Percentiles rank a stretch among this genome's conserved stretches.
Evolutionary conservation across 2,888 invertebrate species (phyloP).

Genomic region (Cryptocephalus moraei): DNA sequence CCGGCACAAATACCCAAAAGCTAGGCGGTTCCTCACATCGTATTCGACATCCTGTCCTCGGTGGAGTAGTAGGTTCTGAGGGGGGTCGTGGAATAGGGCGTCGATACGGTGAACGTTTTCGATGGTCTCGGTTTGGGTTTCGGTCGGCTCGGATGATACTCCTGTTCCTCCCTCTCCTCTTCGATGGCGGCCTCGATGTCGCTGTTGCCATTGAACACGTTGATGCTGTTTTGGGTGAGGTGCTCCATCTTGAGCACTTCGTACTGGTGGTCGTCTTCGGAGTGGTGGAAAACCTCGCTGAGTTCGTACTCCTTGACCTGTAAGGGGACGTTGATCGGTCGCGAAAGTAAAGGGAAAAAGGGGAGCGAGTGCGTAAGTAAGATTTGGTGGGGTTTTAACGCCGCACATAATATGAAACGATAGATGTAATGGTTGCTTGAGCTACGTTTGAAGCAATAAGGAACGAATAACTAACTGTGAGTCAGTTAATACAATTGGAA

Average conservation of each 20-base stretch:
- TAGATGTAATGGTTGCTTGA: no score
- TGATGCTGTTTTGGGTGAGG: conserved; percentile 45
- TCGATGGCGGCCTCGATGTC: conserved; percentile 72
- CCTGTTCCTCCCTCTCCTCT: conserved; percentile 62
- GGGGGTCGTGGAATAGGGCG: conserved; percentile 21
- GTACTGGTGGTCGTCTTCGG: conserved; percentile 67
- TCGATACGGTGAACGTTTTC: conserved; percentile 23
- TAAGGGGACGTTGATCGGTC: no score
- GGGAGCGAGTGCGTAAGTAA: no score
- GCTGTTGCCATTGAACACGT: conserved; percentile 53
- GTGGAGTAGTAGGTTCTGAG: conserved; percentile 12
- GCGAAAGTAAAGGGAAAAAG: no score
- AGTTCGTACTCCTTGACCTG: conserved; percentile 81
- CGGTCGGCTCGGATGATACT: conserved; percentile 31
- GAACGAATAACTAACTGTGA: no score
- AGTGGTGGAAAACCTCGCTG: conserved; percentile 76
- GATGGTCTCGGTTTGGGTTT: conserved; percentile 20
- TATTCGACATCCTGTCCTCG: conserved; percentile 28
- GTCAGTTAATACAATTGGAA: no score
- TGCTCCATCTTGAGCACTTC: conserved; percentile 59
- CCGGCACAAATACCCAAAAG: no score
- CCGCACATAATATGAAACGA: no score
- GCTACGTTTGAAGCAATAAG: no score
- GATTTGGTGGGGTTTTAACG: no score
- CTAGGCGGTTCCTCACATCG: conserved; percentile 26